A percentile compares a stretch with the other conserved stretches of the same genome.
Evolutionary conservation across 2,113 vertebrate genomes (phyloP).

Genomic region (Phyllostomus discolor): DNA sequence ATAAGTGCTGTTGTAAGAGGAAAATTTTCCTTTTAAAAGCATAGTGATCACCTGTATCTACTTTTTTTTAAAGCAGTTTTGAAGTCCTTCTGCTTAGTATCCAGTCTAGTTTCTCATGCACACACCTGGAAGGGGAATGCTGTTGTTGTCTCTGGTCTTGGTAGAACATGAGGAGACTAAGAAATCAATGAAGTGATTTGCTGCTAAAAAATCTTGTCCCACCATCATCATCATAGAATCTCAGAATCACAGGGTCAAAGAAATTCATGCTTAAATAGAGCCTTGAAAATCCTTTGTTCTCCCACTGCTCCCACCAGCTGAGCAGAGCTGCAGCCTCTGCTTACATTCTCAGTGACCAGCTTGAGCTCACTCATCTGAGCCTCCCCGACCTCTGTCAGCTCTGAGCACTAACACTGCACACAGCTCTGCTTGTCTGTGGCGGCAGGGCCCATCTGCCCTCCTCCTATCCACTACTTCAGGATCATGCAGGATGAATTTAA

Average conservation of each 20-base stretch:
- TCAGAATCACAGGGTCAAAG: background rate
- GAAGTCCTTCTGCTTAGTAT: background rate
- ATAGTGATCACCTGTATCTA: background rate
- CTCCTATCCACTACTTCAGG: background rate
- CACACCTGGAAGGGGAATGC: background rate
- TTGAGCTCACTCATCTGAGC: background rate
- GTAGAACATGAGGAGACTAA: background rate
- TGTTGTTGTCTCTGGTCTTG: background rate
- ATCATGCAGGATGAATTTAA: background rate
- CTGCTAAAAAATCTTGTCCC: background rate
- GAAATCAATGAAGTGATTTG: background rate
- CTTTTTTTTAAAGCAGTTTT: background rate
- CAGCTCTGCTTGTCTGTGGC: background rate
- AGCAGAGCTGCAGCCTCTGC: background rate
- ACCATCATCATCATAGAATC: background rate
- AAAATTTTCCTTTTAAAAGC: background rate
- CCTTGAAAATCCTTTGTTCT: background rate
- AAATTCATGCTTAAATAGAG: background rate
- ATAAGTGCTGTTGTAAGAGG: background rate
- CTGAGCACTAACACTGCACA: background rate
- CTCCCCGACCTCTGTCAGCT: background rate
- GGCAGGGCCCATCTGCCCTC: background rate
- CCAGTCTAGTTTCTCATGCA: background rate
- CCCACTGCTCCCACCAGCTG: background rate
- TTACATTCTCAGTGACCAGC: background rate